A percentile compares a stretch with the other conserved stretches of the same genome.
phyloP scores from a whole-genome alignment of 2,797 vertebrate species.

The Picus viridis region DNA sequence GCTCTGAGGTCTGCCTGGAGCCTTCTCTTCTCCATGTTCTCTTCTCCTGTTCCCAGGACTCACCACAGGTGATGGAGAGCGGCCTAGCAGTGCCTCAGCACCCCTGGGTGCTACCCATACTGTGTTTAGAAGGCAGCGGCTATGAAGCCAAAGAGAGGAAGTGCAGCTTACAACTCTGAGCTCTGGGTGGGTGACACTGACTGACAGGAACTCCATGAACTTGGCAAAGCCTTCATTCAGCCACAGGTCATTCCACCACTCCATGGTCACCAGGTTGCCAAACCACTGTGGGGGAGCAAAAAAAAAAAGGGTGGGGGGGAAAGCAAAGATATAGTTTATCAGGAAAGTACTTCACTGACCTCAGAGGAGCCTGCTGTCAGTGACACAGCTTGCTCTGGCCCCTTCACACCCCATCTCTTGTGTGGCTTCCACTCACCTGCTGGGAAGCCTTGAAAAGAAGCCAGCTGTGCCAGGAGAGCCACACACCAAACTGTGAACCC shows the following conservation, averaged over 20 bases:
- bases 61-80: no score
- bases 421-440: background rate
- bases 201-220: conserved; percentile 93
- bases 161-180: conserved; percentile 87
- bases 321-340: background rate
- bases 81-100: no score
- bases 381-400: background rate
- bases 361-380: background rate
- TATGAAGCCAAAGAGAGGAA: background rate
- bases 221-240: conserved; percentile 95
- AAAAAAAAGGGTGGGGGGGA: background rate
- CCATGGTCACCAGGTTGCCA: conserved; percentile 96
- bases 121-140: background rate
- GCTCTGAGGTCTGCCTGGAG: no score
- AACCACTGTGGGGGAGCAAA: conserved; percentile 85
- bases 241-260: conserved; percentile 98
- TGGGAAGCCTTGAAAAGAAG: background rate
- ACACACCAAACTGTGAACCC: background rate
- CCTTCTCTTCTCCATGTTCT: no score
- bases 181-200: conserved; percentile 88
- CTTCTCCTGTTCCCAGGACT: no score
- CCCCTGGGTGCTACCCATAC: no score
- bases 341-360: background rate
- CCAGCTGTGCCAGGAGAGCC: background rate
- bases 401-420: background rate